A percentile compares a stretch with the other conserved stretches of the same genome.
Conservation (phyloP, 1,140 invertebrate genomes). For the Drosophila pseudoobscura region DNA sequence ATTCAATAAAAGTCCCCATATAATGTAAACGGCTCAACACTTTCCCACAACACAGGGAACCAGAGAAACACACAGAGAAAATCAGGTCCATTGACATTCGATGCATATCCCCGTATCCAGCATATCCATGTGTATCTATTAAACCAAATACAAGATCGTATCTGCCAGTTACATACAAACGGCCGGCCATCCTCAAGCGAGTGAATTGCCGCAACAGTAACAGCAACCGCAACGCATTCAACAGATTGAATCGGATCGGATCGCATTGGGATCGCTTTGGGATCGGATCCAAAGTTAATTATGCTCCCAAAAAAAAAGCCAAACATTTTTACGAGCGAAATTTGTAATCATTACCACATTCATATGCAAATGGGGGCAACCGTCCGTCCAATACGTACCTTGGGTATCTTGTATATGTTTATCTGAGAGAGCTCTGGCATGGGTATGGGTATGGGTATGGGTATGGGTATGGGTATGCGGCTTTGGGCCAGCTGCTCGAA, state of each 20-base stretch:
- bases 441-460: constrained; percentile 13
- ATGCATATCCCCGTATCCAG: neutral
- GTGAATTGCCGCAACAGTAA: constrained; percentile 69
- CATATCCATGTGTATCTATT: constrained; percentile 39
- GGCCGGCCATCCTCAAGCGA: constrained; percentile 27
- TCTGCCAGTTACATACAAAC: constrained; percentile 57
- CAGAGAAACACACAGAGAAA: neutral
- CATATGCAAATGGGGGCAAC: constrained; percentile 73
- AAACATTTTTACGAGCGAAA: constrained; percentile 82
- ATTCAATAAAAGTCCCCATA: constrained; percentile 73
- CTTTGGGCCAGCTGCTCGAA: constrained; percentile 73
- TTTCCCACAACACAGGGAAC: constrained; percentile 54
- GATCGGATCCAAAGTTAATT: constrained; percentile 73
- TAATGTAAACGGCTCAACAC: constrained; percentile 73
- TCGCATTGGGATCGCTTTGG: constrained; percentile 1
- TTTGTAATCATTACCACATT: constrained; percentile 82
- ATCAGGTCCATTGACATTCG: constrained; percentile 73
- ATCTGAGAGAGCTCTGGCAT: constrained; percentile 7
- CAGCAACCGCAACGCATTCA: constrained; percentile 46
- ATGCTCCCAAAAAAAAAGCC: constrained; percentile 66
- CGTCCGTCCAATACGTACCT: constrained; percentile 37
- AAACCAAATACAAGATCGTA: constrained; percentile 51
- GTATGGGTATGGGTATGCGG: constrained; percentile 18
- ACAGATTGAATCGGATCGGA: constrained; percentile 26
- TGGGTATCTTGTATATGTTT: constrained; percentile 37